Base-by-base conservation (phyloP, 2,888 invertebrate species). In the Lasioglossum lativentre region DNA sequence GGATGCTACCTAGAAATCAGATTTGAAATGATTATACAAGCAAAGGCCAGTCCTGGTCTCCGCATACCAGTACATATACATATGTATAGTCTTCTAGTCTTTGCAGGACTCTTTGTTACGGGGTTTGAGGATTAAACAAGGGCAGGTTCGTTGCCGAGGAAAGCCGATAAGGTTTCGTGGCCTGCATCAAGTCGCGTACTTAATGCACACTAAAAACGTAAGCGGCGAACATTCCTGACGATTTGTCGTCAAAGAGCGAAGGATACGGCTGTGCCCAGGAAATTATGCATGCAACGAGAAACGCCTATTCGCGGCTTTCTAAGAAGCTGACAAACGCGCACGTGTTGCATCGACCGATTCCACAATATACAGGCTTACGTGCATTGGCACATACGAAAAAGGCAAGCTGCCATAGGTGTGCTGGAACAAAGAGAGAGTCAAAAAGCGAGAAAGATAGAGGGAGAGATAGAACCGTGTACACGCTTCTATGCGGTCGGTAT, bases 271-370 rank as follows among this genome's bases (percentile, higher is more conserved):
- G 63, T 30, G 30, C 23, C 40, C 34, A n/a, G 40, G n/a, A 73
- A 78, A 85, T 85, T 85, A 75, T 75, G 71, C 71, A 78, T 66
- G 78, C 78, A 45, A 83, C 75, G 52, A 12, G 83, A 16, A 70
- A 77, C 86, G 42, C 71, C 72, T 84, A 75, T 80, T 73, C 30
- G 66, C 42, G 27, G 80, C 75, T 83, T 86, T 83, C 86, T 66
- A 71, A 87, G 90, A 91, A 90, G 91, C 90, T 91, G 91, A 91
- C 89, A 89, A 90, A 91, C 89, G 90, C 86, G 71, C 86, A 90
- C 88, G 89, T 88, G 88, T 83, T 75, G 76, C 80, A 45, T 42
- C 72, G 70, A 71, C 73, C 82, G 80, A 72, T 59, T 82, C 75
- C 78, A 74, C 78, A 70, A 78, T 78, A 71, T 63, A 68, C 56